These are phyloP conservation scores for Papilio xuthus DNA, from an alignment of 1,140 invertebrate species.

Conservation along the genomic window DNA sequence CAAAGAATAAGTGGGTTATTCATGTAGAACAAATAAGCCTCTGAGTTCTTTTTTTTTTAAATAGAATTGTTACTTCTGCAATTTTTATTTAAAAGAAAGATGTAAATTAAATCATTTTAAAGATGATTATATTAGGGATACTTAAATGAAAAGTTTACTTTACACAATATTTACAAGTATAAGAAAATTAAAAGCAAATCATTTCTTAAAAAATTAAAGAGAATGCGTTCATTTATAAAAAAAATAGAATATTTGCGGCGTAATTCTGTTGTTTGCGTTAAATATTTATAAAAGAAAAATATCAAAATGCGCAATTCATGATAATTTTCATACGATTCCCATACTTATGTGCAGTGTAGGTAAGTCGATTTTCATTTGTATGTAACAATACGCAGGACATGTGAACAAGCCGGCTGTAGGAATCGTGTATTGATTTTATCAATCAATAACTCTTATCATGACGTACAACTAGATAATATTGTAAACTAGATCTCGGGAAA, in stretches of 20 bases:
- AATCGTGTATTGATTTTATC: constrained; percentile 39
- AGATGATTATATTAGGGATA: no score
- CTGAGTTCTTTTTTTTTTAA: no score
- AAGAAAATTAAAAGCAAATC: no score
- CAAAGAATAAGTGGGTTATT: no score
- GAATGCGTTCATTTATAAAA: no score
- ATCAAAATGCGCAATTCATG: constrained; percentile 7
- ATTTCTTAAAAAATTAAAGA: no score
- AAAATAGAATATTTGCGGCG: background rate
- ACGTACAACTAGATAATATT: constrained; percentile 24
- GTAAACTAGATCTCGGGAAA: constrained; percentile 28
- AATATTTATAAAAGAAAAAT: constrained; percentile 38
- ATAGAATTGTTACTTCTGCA: no score
- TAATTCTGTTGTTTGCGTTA: background rate
- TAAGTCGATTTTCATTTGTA: background rate
- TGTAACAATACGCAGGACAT: background rate
- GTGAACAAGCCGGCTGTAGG: constrained; percentile 16
- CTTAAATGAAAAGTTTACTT: no score
- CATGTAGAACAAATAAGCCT: no score
- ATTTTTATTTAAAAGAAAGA: no score
- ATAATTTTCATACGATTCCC: background rate
- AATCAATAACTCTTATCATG: constrained; percentile 36
- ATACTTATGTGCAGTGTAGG: background rate
- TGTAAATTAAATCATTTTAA: no score
- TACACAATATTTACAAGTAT: no score